These are phyloP conservation scores for Thinocorus orbignyianus DNA, from an alignment of 2,113 vertebrate species.

Conservation along the genomic window DNA sequence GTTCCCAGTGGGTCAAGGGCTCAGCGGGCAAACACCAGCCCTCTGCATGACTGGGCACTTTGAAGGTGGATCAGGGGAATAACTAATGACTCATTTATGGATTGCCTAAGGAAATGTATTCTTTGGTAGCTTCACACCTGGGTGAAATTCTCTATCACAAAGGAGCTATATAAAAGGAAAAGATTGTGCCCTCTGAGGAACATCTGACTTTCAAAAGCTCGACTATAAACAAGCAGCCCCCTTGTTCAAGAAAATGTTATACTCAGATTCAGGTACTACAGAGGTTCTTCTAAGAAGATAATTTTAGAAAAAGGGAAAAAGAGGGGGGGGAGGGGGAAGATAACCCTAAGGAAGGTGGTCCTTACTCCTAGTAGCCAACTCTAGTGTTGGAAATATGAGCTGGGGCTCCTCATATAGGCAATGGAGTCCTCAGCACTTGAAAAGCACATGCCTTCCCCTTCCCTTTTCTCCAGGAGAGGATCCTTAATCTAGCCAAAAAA, in stretches of 20 bases:
- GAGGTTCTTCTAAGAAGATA: not conserved
- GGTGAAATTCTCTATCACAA: not conserved
- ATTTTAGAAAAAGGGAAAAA: not conserved
- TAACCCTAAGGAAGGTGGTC: not conserved
- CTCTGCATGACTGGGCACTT: conserved; percentile 7
- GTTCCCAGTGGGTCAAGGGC: conserved; percentile 20
- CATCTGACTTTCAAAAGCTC: not conserved
- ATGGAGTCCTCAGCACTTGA: not conserved
- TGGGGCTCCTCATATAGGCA: not conserved
- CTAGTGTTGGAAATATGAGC: not conserved
- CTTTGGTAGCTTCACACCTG: not conserved
- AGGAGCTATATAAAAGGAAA: not conserved
- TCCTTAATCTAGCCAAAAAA: not conserved
- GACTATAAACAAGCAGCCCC: not conserved
- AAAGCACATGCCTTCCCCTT: not conserved
- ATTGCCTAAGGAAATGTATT: conserved; percentile 45
- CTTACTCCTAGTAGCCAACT: not conserved
- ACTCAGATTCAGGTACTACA: not conserved
- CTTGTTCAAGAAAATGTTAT: not conserved
- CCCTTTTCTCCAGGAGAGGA: not conserved
- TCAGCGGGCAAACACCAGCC: not conserved
- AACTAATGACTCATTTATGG: conserved; percentile 3
- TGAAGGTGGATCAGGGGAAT: not conserved
- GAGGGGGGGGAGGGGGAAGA: no score
- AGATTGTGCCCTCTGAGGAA: not conserved